Percentiles rank a stretch among this genome's conserved stretches.
Conservation (phyloP, 2,888 invertebrate species). For the Sarcophaga subvicina region DNA sequence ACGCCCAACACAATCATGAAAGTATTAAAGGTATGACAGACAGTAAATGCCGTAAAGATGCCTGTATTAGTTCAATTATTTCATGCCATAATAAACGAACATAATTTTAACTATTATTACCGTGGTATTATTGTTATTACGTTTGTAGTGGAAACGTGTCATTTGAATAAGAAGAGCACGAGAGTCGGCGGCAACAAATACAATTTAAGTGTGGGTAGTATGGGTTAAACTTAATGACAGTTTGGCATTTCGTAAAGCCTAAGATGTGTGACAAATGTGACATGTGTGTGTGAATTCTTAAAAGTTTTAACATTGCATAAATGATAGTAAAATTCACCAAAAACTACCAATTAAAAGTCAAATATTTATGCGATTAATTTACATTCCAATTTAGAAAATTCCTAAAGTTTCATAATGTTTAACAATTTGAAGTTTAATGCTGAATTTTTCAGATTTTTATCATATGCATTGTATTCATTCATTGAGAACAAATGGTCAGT, state of each 20-base stretch:
- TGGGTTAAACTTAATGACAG: not conserved
- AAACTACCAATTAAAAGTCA: too few species aligned
- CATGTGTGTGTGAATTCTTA: too few species aligned
- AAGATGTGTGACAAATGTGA: too few species aligned
- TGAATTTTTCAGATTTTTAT: too few species aligned
- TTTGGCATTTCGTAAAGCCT: not conserved
- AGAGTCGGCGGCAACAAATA: not conserved
- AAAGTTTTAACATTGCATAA: too few species aligned
- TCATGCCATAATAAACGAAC: slow-evolving; percentile 31
- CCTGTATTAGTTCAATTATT: slow-evolving; percentile 39
- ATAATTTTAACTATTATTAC: slow-evolving; percentile 40
- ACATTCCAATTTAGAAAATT: too few species aligned
- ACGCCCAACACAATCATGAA: not conserved
- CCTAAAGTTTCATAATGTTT: too few species aligned
- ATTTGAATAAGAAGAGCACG: not conserved
- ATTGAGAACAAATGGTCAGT: too few species aligned
- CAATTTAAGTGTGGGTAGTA: not conserved
- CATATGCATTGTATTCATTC: too few species aligned
- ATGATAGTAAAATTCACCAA: too few species aligned
- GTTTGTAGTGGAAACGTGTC: slow-evolving; percentile 14
- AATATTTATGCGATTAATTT: too few species aligned
- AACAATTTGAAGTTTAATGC: too few species aligned
- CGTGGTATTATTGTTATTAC: not conserved
- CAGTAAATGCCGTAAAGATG: slow-evolving; percentile 32
- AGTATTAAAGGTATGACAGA: slow-evolving; percentile 18